phyloP scores from a whole-genome alignment of 2,797 vertebrate species.

The Lithobates sylvaticus region DNA sequence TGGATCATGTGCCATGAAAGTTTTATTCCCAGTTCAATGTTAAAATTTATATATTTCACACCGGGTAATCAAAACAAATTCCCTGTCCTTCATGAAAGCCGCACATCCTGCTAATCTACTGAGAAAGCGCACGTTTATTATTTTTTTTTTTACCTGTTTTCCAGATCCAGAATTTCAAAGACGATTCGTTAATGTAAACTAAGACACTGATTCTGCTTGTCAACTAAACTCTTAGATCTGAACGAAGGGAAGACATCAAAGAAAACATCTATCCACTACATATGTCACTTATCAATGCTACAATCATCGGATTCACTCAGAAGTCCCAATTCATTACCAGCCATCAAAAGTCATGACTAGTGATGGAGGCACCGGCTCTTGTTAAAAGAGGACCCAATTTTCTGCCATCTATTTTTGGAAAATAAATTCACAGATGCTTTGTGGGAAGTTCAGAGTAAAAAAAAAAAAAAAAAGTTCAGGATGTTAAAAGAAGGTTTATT shows the following conservation, averaged over 20 bases:
- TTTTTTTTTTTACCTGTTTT: constrained; percentile 38
- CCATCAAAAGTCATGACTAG: not conserved
- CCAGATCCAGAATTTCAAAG: constrained; percentile 42
- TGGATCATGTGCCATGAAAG: no score
- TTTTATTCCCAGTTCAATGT: no score
- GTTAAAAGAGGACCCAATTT: no score
- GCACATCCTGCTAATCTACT: not conserved
- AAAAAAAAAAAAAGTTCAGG: no score
- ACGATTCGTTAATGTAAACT: constrained; percentile 18
- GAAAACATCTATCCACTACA: constrained; percentile 19
- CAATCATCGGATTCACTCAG: constrained; percentile 5
- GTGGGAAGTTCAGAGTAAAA: no score
- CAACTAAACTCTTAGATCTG: constrained; percentile 53
- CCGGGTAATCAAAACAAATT: no score
- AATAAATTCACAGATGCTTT: no score
- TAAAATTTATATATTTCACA: no score
- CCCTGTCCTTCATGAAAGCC: no score
- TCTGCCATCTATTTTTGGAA: no score
- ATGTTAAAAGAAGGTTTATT: no score
- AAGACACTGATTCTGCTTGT: constrained; percentile 54
- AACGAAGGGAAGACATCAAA: constrained; percentile 43
- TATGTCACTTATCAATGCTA: not conserved
- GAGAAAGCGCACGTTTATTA: constrained; percentile 6
- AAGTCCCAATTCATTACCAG: constrained; percentile 29
- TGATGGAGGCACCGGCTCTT: not conserved